Conservation (phyloP, 2,888 invertebrate species). For the Sipha maydis region DNA sequence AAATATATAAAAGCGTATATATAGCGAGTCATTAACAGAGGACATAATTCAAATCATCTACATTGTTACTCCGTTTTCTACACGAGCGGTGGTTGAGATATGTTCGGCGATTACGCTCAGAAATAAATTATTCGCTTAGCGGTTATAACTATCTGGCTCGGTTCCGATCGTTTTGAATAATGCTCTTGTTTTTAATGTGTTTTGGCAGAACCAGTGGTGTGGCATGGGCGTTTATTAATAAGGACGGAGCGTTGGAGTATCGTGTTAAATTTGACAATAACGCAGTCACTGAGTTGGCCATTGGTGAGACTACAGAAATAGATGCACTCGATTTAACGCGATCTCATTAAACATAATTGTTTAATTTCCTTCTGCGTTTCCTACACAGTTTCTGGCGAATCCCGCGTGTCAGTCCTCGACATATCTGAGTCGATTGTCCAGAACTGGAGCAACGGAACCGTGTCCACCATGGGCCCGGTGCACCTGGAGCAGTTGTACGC, state of each 20-base stretch:
- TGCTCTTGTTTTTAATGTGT: conserved; percentile 61
- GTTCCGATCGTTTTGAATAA: conserved; percentile 62
- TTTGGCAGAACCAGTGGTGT: conserved; percentile 71
- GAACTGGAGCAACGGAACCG: conserved; percentile 73
- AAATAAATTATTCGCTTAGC: conserved; percentile 59
- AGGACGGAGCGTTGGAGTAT: conserved; percentile 81
- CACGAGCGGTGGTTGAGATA: conserved; percentile 1
- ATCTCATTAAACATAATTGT: conserved; percentile 36
- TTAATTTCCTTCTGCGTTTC: conserved; percentile 20
- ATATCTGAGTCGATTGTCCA: conserved; percentile 44
- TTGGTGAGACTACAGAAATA: conserved; percentile 56
- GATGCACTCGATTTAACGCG: conserved; percentile 49
- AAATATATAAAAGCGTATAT: not conserved
- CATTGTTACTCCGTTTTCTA: conserved; percentile 19
- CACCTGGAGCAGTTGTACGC: conserved; percentile 85
- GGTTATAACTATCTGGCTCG: conserved; percentile 54
- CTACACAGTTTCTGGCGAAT: conserved; percentile 36
- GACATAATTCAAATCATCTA: conserved; percentile 35
- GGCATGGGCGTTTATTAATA: conserved; percentile 82
- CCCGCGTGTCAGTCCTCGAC: conserved; percentile 51
- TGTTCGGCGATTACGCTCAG: conserved; percentile 42
- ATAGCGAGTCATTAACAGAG: not conserved
- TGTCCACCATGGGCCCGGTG: conserved; percentile 81
- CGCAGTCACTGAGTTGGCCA: conserved; percentile 62
- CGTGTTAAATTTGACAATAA: conserved; percentile 73